Base-by-base conservation (phyloP, 2,888 invertebrate genomes). In the Aphrophora alni region DNA sequence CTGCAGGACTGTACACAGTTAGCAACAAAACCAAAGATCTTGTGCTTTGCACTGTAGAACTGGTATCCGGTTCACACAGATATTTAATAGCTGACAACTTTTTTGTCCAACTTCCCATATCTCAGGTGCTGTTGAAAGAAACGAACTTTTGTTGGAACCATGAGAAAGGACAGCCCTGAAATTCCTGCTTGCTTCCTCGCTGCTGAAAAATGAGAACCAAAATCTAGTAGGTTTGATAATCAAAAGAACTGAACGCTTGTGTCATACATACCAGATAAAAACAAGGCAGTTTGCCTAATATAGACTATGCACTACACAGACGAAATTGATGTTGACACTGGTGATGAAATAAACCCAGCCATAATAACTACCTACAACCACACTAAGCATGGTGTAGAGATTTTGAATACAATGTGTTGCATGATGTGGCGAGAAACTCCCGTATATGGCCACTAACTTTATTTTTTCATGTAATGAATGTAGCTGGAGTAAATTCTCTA, bases 11-110 rank as follows among this genome's bases (percentile, higher is more conserved):
- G 5, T 82, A 75, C 44, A 21, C 72, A 24, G 75, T 38, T 73
- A 82, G 76, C 44, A 83, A 83, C 72, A 72, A 68, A 72, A 27
- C 78, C 21, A 44, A 21, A 27, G 72, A 70, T 72, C 80, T 82
- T 70, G 82, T 79, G 17, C 73, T 77, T 78, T 51, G 79, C 33
- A 24, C 81, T 38, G 75, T 78, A 38, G 51, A 77, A 26, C 77
- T 70, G 12, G 51, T 69, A n/a, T 26, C 7, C 0, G 10, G 69
- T 2, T 28, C 69, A 14, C 27, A 69, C 28, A 26, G 70, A 21
- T 69, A 70, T 33, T 1, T 77, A 21, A 69, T 70, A 76, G 70
- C 78, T 24, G 77, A 77, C 12, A 77, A 77, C 24, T 77, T 69
- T 21, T 73, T 59, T 24, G 1, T 7, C 33, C 73, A 44, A 24